Conservation (phyloP, 2,113 vertebrate species). For the Rhynchomys soricoides region DNA sequence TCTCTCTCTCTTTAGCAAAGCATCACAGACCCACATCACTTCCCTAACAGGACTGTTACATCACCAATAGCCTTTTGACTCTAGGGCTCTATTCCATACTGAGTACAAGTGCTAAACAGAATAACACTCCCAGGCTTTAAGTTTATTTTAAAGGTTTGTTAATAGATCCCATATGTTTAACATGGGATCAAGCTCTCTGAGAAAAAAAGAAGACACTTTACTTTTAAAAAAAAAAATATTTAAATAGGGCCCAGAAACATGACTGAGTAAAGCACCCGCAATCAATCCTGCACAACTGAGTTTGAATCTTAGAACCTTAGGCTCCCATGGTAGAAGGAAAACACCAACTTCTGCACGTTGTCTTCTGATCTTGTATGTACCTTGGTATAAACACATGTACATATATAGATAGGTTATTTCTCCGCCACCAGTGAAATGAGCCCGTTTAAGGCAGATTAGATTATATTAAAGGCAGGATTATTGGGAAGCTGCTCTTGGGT, state of each 20-base stretch:
- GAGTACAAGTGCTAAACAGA: not conserved
- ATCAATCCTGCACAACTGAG: not conserved
- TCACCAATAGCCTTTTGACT: not conserved
- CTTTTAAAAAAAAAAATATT: conserved; percentile 17
- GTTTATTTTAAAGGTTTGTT: not conserved
- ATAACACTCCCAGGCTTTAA: not conserved
- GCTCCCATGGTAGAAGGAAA: not conserved
- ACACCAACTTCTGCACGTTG: not conserved
- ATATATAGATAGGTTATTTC: not conserved
- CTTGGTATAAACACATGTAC: not conserved
- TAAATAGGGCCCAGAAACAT: not conserved
- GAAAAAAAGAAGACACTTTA: not conserved
- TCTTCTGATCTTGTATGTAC: not conserved
- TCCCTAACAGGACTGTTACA: not conserved
- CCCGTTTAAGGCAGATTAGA: too few relatives aligned
- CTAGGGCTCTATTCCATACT: not conserved
- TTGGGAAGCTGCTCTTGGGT: too few relatives aligned
- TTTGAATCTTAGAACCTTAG: not conserved
- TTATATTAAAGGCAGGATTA: too few relatives aligned
- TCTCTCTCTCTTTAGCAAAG: not conserved
- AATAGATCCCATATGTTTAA: not conserved
- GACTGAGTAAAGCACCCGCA: not conserved
- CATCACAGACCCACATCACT: not conserved
- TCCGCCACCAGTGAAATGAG: too few relatives aligned
- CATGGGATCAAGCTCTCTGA: not conserved